Conservation (phyloP, 2,888 invertebrate genomes). For the Diplolepis rosae region DNA sequence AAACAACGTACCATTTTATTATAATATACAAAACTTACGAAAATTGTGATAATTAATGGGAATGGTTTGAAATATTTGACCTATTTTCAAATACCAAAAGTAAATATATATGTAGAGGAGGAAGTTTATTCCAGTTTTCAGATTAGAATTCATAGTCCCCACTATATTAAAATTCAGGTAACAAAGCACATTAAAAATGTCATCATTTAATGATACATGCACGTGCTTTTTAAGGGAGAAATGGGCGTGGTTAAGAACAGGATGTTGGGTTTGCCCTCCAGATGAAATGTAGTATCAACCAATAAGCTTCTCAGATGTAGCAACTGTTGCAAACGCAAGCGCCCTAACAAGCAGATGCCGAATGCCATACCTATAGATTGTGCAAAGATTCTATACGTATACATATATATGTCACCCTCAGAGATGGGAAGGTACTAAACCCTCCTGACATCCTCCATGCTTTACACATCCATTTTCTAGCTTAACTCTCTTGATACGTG, state of each 20-base stretch:
- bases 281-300: slow-evolving; percentile 53
- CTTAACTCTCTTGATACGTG: not conserved
- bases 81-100: not conserved
- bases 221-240: slow-evolving; percentile 15
- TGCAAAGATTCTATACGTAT: not conserved
- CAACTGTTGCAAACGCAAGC: slow-evolving; percentile 68
- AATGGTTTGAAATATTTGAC: too few species aligned
- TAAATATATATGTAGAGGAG: not conserved
- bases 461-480: slow-evolving; percentile 12
- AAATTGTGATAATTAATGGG: too few species aligned
- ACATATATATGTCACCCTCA: slow-evolving; percentile 24
- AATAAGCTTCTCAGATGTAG: slow-evolving; percentile 53
- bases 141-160: not conserved
- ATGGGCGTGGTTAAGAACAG: slow-evolving; percentile 57
- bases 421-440: slow-evolving; percentile 23
- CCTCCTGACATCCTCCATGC: slow-evolving; percentile 16
- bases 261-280: slow-evolving; percentile 44
- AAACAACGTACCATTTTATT: too few species aligned
- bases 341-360: slow-evolving; percentile 41
- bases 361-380: not conserved
- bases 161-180: not conserved
- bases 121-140: not conserved
- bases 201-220: not conserved
- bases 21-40: too few species aligned
- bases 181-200: not conserved